These are phyloP conservation scores for Bhutanitis thaidina DNA, from an alignment of 2,888 invertebrate genomes.

Conservation along the genomic window DNA sequence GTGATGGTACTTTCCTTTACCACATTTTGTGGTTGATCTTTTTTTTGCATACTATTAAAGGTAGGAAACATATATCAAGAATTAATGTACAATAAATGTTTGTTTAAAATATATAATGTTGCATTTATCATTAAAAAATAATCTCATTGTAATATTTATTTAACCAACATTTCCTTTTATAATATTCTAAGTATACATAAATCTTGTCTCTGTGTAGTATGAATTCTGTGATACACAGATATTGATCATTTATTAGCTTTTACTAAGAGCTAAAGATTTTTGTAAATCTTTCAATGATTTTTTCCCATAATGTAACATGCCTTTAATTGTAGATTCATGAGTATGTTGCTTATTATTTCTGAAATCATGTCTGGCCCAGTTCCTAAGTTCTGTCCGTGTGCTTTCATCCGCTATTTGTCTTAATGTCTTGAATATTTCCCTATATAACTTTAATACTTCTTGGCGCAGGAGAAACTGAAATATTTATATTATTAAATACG, in stretches of 20 bases:
- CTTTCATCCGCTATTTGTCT: constrained; percentile 82
- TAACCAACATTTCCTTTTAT: not conserved
- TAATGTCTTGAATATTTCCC: constrained; percentile 85
- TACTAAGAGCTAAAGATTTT: constrained; percentile 82
- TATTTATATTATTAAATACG: not conserved
- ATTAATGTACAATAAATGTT: not conserved
- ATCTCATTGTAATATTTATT: not conserved
- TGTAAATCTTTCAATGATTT: constrained; percentile 84
- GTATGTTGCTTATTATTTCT: constrained; percentile 83
- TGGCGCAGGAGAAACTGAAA: constrained; percentile 89
- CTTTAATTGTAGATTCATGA: constrained; percentile 87
- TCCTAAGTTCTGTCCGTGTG: constrained; percentile 82
- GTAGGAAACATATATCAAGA: no score
- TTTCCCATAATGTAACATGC: constrained; percentile 84
- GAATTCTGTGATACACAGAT: no score
- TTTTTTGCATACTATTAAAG: not conserved
- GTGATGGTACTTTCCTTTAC: not conserved
- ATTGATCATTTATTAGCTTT: constrained; percentile 30
- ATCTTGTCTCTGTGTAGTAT: no score
- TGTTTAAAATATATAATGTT: not conserved
- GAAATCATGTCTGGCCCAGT: constrained; percentile 89
- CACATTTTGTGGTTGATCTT: not conserved
- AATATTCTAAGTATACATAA: no score
- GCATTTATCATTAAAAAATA: not conserved
- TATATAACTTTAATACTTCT: constrained; percentile 88